Conservation (phyloP, 2,888 invertebrate species). For the Drosophila melanosoma region DNA sequence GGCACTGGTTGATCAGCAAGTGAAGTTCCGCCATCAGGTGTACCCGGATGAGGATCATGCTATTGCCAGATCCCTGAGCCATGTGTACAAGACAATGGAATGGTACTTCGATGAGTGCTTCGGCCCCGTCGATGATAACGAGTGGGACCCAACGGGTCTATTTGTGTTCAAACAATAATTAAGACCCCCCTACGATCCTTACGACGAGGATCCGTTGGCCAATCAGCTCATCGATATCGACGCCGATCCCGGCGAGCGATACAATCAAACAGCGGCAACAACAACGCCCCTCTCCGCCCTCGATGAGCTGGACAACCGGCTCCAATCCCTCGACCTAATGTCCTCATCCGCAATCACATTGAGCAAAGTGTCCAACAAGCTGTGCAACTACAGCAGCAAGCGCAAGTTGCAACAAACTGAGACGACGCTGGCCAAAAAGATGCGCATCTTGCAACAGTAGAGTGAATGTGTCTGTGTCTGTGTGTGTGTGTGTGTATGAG, state of each 20-base stretch:
- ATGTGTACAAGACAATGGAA: conserved; percentile 94
- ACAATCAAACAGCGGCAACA: conserved; percentile 49
- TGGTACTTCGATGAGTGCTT: conserved; percentile 94
- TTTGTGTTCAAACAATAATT: conserved; percentile 85
- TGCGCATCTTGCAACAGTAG: conserved; percentile 69
- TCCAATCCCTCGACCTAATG: conserved; percentile 68
- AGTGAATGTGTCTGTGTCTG: conserved; percentile 8
- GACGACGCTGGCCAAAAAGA: conserved; percentile 67
- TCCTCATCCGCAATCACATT: conserved; percentile 72
- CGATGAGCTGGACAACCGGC: conserved; percentile 68
- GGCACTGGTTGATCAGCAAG: conserved; percentile 92
- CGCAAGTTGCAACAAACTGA: conserved; percentile 67
- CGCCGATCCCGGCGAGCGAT: conserved; percentile 48
- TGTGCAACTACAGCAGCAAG: conserved; percentile 74
- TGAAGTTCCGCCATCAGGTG: conserved; percentile 93
- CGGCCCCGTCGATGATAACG: conserved; percentile 89
- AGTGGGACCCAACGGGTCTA: conserved; percentile 88
- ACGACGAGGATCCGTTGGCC: conserved; percentile 77
- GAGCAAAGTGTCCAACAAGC: conserved; percentile 66
- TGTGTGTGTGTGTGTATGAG: neutral
- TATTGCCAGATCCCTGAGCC: conserved; percentile 90
- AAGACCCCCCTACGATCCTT: conserved; percentile 78
- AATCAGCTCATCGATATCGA: conserved; percentile 72
- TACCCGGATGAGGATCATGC: conserved; percentile 95
- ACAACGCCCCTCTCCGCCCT: conserved; percentile 65